phyloP scores from a whole-genome alignment of 2,797 vertebrate species.

The Pangasius sanitwongsei region DNA sequence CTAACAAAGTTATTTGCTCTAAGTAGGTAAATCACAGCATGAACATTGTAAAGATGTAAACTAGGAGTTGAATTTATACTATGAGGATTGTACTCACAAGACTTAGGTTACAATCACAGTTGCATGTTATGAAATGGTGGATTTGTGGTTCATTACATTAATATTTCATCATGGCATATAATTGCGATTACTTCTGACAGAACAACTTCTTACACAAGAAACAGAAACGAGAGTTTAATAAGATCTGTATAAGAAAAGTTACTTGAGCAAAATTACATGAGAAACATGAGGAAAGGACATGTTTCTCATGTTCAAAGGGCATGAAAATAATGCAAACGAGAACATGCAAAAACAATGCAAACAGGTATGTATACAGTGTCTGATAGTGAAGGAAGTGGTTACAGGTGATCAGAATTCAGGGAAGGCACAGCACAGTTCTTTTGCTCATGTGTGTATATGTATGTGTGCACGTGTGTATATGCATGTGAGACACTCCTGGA shows the following conservation, averaged over 20 bases:
- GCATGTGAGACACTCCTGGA: conserved; percentile 17
- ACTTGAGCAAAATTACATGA: not conserved
- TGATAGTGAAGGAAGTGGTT: conserved; percentile 7
- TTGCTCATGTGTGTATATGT: conserved; percentile 30
- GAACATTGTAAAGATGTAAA: not conserved
- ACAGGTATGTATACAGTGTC: conserved; percentile 17
- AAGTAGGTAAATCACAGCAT: not conserved
- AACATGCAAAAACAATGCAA: conserved; percentile 16
- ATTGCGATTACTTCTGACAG: not conserved
- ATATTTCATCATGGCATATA: not conserved
- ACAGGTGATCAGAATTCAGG: not conserved
- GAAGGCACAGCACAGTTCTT: not conserved
- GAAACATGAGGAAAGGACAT: not conserved
- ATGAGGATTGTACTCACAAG: not conserved
- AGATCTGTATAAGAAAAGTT: not conserved
- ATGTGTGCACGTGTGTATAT: not conserved
- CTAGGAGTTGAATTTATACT: not conserved
- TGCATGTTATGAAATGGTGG: not conserved
- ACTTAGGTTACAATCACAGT: not conserved
- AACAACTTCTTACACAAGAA: not conserved
- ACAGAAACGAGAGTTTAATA: not conserved
- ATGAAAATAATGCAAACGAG: not conserved
- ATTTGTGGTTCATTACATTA: not conserved
- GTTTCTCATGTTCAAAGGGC: too few species aligned
- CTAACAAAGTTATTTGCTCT: not conserved